phyloP scores from a whole-genome alignment of 2,888 invertebrate species.

The Aporophyla nigra region DNA sequence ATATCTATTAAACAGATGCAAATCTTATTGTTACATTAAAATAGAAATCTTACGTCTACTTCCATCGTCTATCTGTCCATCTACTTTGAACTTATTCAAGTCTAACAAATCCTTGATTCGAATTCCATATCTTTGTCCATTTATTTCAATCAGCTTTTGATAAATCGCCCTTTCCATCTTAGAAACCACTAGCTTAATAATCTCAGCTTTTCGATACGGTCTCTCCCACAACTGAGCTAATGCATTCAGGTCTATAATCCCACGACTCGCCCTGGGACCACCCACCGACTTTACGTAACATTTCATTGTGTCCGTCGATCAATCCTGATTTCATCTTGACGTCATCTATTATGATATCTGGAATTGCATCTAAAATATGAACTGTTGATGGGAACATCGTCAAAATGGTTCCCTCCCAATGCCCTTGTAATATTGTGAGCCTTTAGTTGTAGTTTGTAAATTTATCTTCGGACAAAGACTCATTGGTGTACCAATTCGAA shows the following conservation, averaged over 20 bases:
- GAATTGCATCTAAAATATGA: conserved; percentile 35
- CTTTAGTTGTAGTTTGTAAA: neutral
- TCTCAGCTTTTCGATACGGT: conserved; percentile 45
- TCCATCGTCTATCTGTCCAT: neutral
- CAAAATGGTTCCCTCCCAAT: neutral
- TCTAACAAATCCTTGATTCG: conserved; percentile 3
- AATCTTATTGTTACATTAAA: neutral
- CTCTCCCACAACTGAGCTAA: conserved; percentile 36
- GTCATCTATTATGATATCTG: conserved; percentile 46
- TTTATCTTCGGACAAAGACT: conserved; percentile 8
- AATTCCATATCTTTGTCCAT: conserved; percentile 40
- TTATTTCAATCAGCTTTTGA: conserved; percentile 44
- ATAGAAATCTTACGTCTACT: neutral
- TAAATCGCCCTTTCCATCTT: conserved; percentile 51
- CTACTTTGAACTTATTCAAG: conserved; percentile 9
- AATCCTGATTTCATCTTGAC: conserved; percentile 52
- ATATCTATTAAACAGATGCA: neutral
- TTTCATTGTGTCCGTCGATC: conserved; percentile 50
- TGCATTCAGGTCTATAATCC: conserved; percentile 37
- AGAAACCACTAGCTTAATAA: conserved; percentile 33
- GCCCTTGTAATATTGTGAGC: too few species aligned
- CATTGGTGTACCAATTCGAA: neutral
- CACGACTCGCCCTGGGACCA: conserved; percentile 53
- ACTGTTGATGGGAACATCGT: conserved; percentile 2
- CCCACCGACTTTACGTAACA: conserved; percentile 51